Evolutionary conservation across 2,888 invertebrate genomes (phyloP), one percentile per base, ranked within the genome.

Genomic region (Muscina levida): DNA sequence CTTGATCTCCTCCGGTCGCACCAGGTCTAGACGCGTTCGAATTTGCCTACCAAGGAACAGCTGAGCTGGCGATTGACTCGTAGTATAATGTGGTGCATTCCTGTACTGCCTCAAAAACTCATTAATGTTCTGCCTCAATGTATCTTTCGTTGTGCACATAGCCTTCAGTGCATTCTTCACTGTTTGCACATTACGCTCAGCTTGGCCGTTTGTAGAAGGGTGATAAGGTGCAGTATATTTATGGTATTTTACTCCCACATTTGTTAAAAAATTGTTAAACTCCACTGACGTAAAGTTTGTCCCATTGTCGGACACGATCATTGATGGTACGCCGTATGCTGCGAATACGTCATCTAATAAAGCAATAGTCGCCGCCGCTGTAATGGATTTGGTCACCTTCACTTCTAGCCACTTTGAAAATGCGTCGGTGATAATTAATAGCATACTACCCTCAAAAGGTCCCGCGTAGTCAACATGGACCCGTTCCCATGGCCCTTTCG

Each of bases 391-490:
- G 66, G 85, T 84, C 22, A 82, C 57, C 72, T 84, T 84, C 1
- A 88, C 86, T 74, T 91, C 90, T 2, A 87, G 84, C 89, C 89
- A 91, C 82, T 91, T 91, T 0, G 88, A 88, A 79, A 85, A 86
- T 1, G 89, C 85, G 77, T 91, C 90, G 1, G 87, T 85, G 3
- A 90, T 8, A 5, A 31, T 31, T 82, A 15, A 78, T 24, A 87
- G 85, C 84, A 85, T 86, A 22, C 79, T 79, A 4, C 86, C 87
- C 8, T 84, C 68, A 56, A 88, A 82, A 31, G 89, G 89, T 15
- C 90, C 90, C 13, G 90, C 88, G 83, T 89, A 91, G 82, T 91
- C 91, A 6, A 89, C 84, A 83, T 91, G 90, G 2, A 91, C 78
- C 19, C 90, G 80, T 73, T 88, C 84, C 87, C 88, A 70, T 5